Evolutionary conservation across 2,888 invertebrate species (phyloP), one percentile per base, ranked within the genome.

Genomic region (Homarus gammarus): DNA sequence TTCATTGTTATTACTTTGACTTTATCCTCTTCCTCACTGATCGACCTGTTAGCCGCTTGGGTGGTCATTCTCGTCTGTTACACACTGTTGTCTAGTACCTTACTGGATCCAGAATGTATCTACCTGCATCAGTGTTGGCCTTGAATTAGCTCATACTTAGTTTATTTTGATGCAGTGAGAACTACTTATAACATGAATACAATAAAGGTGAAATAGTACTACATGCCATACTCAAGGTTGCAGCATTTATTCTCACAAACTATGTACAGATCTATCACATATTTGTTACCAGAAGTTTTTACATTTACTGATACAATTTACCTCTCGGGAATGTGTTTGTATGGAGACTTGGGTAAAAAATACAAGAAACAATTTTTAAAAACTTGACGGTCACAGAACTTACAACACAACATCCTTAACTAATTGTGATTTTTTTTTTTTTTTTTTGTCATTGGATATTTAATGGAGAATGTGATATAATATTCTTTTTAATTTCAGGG

Each of bases 241-340:
- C 18, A 44, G 31, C 27, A 44, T 44, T 75, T 75, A 75, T 75
- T 64, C 64, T 10, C 27, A 75, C 40, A 75, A 40, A 44, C 10
- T 73, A 44, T n/a, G 31, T 44, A 75, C n/a, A 75, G 27, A 1
- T 75, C 10, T 44, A 33, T 75, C 27, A 75, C 27, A n/a, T 44
- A n/a, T n/a, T 75, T 75, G 22, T 75, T 44, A 75, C 44, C 75
- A 27, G 44, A 75, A 18, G 22, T 44, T n/a, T n/a, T n/a, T n/a
- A n/a, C n/a, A n/a, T n/a, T n/a, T n/a, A n/a, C n/a, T n/a, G n/a
- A 40, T 44, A 44, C 15, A 75, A 27, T 44, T 75, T 44, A 44
- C 31, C 27, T 75, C 27, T 44, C 31, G 75, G 75, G 75, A 75
- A 75, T 75, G 75, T 75, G 40, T 27, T 44, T 12, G 75, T 75